Evolutionary conservation across 2,113 vertebrate species (phyloP).

Genomic region (Indicator indicator): DNA sequence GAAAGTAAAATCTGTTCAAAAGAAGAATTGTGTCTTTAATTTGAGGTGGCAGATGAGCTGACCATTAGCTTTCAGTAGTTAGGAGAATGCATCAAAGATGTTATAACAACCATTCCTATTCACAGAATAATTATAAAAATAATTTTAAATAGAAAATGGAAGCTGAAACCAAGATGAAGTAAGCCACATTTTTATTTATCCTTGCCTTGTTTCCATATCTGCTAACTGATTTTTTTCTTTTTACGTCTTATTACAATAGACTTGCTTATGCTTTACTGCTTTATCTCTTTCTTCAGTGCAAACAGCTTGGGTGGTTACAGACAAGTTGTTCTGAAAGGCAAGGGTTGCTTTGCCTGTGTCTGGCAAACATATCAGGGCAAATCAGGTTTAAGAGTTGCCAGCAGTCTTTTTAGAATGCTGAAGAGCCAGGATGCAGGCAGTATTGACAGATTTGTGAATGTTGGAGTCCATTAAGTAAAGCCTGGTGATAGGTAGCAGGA

Average conservation of each 20-base stretch:
- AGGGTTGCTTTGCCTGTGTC: background rate
- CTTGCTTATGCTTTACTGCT: background rate
- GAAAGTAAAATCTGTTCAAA: background rate
- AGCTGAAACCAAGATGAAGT: background rate
- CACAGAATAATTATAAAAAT: background rate
- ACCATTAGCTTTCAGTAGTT: background rate
- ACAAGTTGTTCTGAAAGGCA: background rate
- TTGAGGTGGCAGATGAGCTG: background rate
- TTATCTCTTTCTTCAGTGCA: background rate
- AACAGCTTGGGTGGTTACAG: background rate
- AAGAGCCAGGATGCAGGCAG: background rate
- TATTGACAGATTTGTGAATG: background rate
- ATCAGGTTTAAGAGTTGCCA: background rate
- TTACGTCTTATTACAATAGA: background rate
- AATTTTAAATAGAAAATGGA: background rate
- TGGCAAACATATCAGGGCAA: background rate
- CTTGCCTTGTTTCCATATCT: background rate
- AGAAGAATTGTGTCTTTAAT: background rate
- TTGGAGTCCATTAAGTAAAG: background rate
- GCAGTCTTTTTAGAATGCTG: background rate
- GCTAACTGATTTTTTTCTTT: background rate
- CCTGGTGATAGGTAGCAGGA: background rate
- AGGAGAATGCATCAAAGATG: background rate
- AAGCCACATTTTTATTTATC: background rate
- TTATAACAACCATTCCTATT: background rate